Evolutionary conservation across 2,113 vertebrate genomes (phyloP).

Genomic region (Aplodontia rufa): DNA sequence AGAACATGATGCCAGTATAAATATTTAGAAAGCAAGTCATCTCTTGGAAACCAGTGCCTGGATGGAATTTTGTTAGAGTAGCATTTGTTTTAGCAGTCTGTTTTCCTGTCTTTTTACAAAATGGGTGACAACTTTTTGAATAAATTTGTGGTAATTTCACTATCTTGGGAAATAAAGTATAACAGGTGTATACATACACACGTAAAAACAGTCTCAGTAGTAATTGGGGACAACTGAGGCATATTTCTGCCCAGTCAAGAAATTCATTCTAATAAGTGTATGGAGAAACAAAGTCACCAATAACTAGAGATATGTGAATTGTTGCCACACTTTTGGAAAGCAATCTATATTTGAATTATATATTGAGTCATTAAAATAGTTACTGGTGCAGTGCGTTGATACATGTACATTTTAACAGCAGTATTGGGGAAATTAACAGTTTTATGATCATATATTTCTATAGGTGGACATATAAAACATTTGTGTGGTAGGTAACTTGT

Average conservation of each 20-base stretch:
- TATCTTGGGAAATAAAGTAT: constrained; percentile 1
- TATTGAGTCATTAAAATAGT: neutral
- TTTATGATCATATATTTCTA: neutral
- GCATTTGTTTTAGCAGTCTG: neutral
- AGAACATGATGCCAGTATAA: neutral
- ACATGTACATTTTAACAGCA: neutral
- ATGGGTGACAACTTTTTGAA: neutral
- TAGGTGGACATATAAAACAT: neutral
- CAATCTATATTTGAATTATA: neutral
- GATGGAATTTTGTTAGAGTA: neutral
- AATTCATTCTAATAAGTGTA: neutral
- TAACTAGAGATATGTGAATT: neutral
- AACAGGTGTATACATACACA: neutral
- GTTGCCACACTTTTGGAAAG: neutral
- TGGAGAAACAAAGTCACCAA: neutral
- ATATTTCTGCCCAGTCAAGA: neutral
- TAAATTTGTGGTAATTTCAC: neutral
- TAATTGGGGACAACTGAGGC: neutral
- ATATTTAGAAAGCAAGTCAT: neutral
- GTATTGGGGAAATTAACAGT: neutral
- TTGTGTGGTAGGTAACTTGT: neutral
- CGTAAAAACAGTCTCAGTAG: neutral
- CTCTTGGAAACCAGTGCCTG: neutral
- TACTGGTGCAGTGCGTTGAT: neutral
- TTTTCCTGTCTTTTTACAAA: neutral